Conservation (phyloP, 2,888 invertebrate species). For the Phasia obesa region DNA sequence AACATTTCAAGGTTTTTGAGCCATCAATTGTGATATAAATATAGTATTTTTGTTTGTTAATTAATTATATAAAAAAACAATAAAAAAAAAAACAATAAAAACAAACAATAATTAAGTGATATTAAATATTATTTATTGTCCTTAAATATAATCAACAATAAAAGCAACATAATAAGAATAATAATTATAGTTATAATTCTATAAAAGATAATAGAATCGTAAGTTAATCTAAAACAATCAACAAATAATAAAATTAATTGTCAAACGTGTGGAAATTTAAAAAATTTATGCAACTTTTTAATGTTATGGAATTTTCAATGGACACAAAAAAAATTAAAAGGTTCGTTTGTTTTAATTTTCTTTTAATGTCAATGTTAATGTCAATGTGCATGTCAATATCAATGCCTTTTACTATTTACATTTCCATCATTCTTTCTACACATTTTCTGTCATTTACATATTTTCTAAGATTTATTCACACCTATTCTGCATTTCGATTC, state of each 20-base stretch:
- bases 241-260: slow-evolving; percentile 55
- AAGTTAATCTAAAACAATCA: neutral
- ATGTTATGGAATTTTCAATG: slow-evolving; percentile 81
- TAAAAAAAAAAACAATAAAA: slow-evolving; percentile 1
- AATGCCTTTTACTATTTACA: neutral
- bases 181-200: neutral
- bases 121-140: neutral
- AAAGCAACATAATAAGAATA: slow-evolving; percentile 15
- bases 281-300: slow-evolving; percentile 79
- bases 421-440: neutral
- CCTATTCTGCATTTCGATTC: too few species aligned
- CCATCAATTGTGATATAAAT: too few species aligned
- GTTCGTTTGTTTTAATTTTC: slow-evolving; percentile 70
- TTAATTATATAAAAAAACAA: neutral
- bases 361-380: neutral
- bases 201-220: slow-evolving; percentile 5
- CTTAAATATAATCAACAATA: slow-evolving; percentile 19
- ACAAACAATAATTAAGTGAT: slow-evolving; percentile 38
- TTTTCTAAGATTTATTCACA: too few species aligned
- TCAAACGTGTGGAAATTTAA: slow-evolving; percentile 75
- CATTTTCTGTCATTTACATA: too few species aligned
- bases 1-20: too few species aligned
- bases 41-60: too few species aligned
- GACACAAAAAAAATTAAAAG: slow-evolving; percentile 81
- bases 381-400: too few species aligned